Conservation (phyloP, 2,888 invertebrate genomes). For the Nomada goodeniana region DNA sequence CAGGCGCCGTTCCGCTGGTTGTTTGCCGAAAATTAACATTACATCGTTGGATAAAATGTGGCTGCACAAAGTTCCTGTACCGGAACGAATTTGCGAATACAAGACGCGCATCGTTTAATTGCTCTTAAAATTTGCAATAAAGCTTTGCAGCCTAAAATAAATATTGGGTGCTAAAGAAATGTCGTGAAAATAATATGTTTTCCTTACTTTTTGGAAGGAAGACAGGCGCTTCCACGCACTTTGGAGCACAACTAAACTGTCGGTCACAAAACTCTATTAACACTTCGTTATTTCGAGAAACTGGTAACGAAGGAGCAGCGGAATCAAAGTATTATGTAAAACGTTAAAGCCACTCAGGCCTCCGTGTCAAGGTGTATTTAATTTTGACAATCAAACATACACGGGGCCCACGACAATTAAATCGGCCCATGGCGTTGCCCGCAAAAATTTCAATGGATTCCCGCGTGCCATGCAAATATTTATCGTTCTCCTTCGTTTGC, state of each 20-base stretch:
- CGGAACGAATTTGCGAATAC: too few species aligned
- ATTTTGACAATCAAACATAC: constrained; percentile 49
- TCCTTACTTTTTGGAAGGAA: background rate
- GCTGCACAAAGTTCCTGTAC: too few species aligned
- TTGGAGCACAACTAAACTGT: too few species aligned
- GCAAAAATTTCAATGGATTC: constrained; percentile 37
- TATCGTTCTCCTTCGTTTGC: constrained; percentile 37
- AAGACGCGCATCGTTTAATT: too few species aligned
- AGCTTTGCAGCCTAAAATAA: too few species aligned
- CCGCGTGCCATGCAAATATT: constrained; percentile 42
- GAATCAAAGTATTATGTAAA: constrained; percentile 43
- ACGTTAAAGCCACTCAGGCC: constrained; percentile 1
- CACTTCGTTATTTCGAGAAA: background rate
- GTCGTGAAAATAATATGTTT: background rate
- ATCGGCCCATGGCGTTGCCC: constrained; percentile 23
- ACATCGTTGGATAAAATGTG: too few species aligned
- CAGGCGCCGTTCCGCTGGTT: background rate
- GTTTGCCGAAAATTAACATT: too few species aligned
- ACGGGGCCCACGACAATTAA: constrained; percentile 43
- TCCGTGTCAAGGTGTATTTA: constrained; percentile 57
- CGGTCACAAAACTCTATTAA: background rate
- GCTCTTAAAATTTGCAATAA: too few species aligned
- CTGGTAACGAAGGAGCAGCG: background rate
- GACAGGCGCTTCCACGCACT: background rate
- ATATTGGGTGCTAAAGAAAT: too few species aligned